Percentiles rank a stretch among this genome's conserved stretches.
Conservation (phyloP, 2,113 vertebrate genomes). For the Thryonomys swinderianus region DNA sequence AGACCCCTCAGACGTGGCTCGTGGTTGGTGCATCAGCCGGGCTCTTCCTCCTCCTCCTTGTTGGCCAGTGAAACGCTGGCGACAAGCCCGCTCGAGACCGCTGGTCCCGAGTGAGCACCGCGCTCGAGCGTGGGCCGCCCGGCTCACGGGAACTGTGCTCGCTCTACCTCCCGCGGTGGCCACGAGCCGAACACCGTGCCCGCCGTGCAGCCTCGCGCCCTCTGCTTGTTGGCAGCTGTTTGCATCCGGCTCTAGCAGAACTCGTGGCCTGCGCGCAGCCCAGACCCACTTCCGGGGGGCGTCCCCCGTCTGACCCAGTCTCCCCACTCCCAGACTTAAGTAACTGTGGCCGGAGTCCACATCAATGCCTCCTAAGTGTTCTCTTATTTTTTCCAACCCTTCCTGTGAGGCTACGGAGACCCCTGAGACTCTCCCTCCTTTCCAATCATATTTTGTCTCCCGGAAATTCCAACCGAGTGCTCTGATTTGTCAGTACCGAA, state of each 20-base stretch:
- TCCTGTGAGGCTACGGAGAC: background rate
- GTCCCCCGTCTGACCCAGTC: conserved; percentile 45
- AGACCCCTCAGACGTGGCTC: background rate
- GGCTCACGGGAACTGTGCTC: background rate
- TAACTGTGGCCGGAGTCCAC: conserved; percentile 56
- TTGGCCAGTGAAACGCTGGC: background rate
- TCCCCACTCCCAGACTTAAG: conserved; percentile 31
- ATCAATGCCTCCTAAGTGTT: background rate
- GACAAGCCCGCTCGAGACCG: no score
- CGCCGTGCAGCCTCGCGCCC: background rate
- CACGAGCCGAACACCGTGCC: background rate
- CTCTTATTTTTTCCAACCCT: background rate
- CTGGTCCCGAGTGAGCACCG: no score
- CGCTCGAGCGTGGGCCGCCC: background rate
- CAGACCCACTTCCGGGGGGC: conserved; percentile 39
- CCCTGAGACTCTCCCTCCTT: background rate
- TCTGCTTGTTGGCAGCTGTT: background rate
- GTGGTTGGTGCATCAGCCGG: background rate
- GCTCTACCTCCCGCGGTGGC: background rate
- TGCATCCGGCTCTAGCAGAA: conserved; percentile 57
- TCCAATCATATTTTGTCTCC: background rate
- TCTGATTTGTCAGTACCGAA: background rate
- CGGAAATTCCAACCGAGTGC: background rate
- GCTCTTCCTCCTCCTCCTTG: background rate
- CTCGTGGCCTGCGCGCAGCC: conserved; percentile 37